Evolutionary conservation across 2,113 vertebrate species (phyloP), one percentile per base, ranked within the genome.

Genomic region (Petrocephalus zakoni): DNA sequence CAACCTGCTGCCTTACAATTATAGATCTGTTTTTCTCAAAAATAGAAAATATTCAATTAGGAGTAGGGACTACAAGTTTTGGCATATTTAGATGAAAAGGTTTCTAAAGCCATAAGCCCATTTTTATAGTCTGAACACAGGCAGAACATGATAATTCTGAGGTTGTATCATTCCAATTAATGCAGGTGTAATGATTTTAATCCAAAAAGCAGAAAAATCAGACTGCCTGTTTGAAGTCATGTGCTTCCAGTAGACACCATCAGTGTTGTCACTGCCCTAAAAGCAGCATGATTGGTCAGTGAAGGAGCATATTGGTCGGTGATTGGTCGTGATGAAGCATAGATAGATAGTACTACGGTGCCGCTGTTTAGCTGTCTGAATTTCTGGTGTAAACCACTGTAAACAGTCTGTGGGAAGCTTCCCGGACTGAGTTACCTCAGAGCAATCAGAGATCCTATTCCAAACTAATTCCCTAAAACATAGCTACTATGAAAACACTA

Each of bases 401-500:
- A 78, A 88, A 53, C n/a, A n/a, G 29, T 47, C 25, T 51, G 21
- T 19, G 4, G 8, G 47, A 10, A 81, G 9, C 2, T 42, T 61
- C 25, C 8, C 10, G 68, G 7, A 53, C 22, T 53, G 87, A 29
- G 58, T 21, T 87, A 49, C 58, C 22, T 87, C 86, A 75, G 58
- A 55, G 68, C 68, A 88, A 53, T 81, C 49, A 81, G 64, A 22
- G 51, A 19, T 53, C 9, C 25, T 55, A 81, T 78, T 49, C 51
- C 87, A 47, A 81, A 47, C 25, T 47, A 55, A 88, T 55, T 51
- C 87, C 87, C 87, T 34, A 42, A 88, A 37, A 81, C 87, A 81
- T 78, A 34, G 5, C 72, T 78, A 51, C 1, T 37, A 51, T 51
- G 29, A 81, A 88, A 81, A 34, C 46, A 51, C 1, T 37, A 51